A percentile compares a stretch with the other conserved stretches of the same genome.
Conservation (phyloP, 2,797 vertebrate species). For the Sitta carolinensis region DNA sequence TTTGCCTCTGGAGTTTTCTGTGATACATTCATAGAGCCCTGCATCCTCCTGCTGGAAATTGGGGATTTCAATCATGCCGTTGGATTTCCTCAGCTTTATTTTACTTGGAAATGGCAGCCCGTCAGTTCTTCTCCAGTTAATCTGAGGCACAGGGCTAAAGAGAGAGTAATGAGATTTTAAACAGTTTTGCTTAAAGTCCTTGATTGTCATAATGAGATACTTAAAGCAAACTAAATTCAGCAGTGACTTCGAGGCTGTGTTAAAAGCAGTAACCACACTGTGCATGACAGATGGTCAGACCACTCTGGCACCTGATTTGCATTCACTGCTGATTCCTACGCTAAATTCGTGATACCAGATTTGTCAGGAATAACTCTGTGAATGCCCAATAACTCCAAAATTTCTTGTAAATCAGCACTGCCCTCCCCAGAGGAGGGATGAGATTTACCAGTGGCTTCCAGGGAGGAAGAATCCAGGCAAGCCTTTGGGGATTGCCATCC, state of each 20-base stretch:
- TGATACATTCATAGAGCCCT: conserved; percentile 91
- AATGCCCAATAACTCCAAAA: not conserved
- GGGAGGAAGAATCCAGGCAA: not conserved
- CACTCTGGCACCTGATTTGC: not conserved
- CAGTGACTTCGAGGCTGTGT: not conserved
- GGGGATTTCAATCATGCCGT: conserved; percentile 89
- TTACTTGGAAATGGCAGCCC: conserved; percentile 89
- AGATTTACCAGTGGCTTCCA: not conserved
- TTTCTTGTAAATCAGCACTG: not conserved
- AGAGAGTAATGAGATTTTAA: conserved; percentile 5
- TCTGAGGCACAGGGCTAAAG: conserved; percentile 90
- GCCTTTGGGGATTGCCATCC: not conserved
- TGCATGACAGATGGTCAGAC: not conserved
- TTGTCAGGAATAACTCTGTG: not conserved
- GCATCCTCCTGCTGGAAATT: conserved; percentile 93
- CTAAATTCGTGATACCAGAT: not conserved
- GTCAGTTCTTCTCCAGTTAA: conserved; percentile 92
- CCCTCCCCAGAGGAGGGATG: not conserved
- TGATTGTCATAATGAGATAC: not conserved
- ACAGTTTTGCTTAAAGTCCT: not conserved
- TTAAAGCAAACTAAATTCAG: not conserved
- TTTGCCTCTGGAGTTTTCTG: conserved; percentile 91
- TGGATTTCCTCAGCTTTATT: conserved; percentile 87
- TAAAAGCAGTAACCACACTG: not conserved
- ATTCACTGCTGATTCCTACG: not conserved